Base-by-base conservation (phyloP, 2,797 vertebrate genomes). In the Coreius guichenoti region DNA sequence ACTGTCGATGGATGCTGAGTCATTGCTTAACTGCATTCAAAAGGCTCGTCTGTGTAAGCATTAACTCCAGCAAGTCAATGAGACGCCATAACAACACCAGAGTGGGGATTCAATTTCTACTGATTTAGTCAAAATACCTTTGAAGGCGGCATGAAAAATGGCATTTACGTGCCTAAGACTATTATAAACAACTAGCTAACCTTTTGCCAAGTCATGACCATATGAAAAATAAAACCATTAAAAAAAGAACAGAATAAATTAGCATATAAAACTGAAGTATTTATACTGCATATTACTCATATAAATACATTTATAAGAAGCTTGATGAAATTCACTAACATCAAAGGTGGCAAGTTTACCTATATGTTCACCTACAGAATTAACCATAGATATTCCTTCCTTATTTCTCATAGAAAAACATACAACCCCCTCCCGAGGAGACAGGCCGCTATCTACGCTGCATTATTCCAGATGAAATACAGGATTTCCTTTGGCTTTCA, bases 401-500 rank as follows among this genome's bases (percentile, higher is more conserved):
- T 76, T 31, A 19, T 67, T 39, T 70, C 51, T 81, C 26, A 58
- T 51, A 82, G 73, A 87, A 70, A 86, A 76, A 74, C 82, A 70
- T 49, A 43, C 63, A 33, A 13, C 23, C 33, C 39, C 45, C 23
- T 29, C 49, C 83, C 2, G 69, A 88, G 76, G 86, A 87, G 85
- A 83, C 74, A 67, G 83, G 43, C 16, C 9, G 17, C 79, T 82
- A 80, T 74, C 85, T 88, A 89, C 85, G 85, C 75, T 85, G 68
- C 79, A 85, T 89, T 80, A 87, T 87, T 89, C 89, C 88, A 85
- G 85, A 89, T 83, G 72, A 88, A 89, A 88, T 87, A 65, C 79
- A 54, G 78, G 80, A 88, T 86, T 87, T 88, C 82, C 84, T 86
- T 82, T 74, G 70, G 67, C 80, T 85, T 80, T 63, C n/a, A 51